Evolutionary conservation across 2,888 invertebrate species (phyloP).

Genomic region (Clistopyga incitator): DNA sequence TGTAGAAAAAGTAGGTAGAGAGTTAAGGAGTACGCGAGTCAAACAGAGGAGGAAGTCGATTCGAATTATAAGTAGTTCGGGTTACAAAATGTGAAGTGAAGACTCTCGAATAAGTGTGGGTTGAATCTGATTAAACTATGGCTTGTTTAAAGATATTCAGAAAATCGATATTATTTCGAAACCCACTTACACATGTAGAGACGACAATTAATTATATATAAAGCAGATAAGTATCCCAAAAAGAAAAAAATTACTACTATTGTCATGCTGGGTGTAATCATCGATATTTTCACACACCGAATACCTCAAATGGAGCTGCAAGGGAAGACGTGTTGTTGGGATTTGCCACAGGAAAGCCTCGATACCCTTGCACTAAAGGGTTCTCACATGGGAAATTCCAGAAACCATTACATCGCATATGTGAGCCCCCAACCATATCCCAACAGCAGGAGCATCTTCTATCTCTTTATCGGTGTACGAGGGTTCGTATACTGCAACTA

Average conservation of each 20-base stretch:
- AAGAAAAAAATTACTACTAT: not conserved
- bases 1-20: no score
- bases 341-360: slow-evolving; percentile 33
- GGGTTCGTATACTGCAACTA: not conserved
- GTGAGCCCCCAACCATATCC: slow-evolving; percentile 6
- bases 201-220: no score
- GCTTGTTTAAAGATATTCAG: no score
- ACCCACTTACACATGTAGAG: no score
- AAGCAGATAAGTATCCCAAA: not conserved
- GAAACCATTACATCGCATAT: slow-evolving; percentile 69
- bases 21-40: no score
- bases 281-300: slow-evolving; percentile 5
- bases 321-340: slow-evolving; percentile 8
- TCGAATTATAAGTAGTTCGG: no score
- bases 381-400: slow-evolving; percentile 71
- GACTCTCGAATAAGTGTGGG: no score
- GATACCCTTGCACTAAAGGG: slow-evolving; percentile 63
- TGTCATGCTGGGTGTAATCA: not conserved
- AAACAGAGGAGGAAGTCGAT: no score
- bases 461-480: slow-evolving; percentile 22
- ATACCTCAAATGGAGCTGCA: slow-evolving; percentile 49
- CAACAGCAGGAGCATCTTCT: slow-evolving; percentile 18
- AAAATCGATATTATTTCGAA: no score
- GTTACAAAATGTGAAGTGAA: no score
- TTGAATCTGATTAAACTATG: no score